phyloP scores from a whole-genome alignment of 2,113 vertebrate species.

The Monopterus albus region DNA sequence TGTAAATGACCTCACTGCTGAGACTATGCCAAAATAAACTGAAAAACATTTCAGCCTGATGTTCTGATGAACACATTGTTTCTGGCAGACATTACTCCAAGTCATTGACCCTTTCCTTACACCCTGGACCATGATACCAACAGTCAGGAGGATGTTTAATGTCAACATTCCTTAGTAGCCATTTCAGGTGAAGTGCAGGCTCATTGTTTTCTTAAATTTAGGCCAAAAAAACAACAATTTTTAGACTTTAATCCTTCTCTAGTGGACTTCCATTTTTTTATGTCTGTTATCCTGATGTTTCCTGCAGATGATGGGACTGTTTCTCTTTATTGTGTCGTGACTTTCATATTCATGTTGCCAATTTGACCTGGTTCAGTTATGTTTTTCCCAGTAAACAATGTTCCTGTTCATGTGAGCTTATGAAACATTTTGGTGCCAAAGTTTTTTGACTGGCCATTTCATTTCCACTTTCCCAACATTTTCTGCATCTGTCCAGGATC shows the following conservation, averaged over 20 bases:
- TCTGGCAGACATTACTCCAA: conserved; percentile 2
- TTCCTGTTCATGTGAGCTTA: background rate
- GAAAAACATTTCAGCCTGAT: conserved; percentile 40
- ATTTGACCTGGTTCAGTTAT: conserved; percentile 8
- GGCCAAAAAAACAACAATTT: background rate
- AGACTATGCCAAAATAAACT: conserved; percentile 37
- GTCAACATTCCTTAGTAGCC: background rate
- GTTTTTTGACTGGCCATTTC: background rate
- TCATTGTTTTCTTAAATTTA: background rate
- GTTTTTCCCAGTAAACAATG: conserved; percentile 12
- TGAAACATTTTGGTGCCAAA: background rate
- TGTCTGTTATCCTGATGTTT: conserved; percentile 55
- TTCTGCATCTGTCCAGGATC: conserved; percentile 76
- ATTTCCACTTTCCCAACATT: background rate
- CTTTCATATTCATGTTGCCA: conserved; percentile 22
- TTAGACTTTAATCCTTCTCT: background rate
- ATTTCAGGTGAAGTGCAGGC: background rate
- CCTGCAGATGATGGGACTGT: conserved; percentile 13
- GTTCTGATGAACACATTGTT: conserved; percentile 7
- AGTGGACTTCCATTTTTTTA: background rate
- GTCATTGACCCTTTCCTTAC: background rate
- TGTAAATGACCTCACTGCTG: conserved; percentile 46
- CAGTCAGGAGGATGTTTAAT: background rate
- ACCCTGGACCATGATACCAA: background rate
- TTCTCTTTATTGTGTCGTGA: conserved; percentile 27